Conservation (phyloP, 2,888 invertebrate genomes). For the Cepaea hortensis region DNA sequence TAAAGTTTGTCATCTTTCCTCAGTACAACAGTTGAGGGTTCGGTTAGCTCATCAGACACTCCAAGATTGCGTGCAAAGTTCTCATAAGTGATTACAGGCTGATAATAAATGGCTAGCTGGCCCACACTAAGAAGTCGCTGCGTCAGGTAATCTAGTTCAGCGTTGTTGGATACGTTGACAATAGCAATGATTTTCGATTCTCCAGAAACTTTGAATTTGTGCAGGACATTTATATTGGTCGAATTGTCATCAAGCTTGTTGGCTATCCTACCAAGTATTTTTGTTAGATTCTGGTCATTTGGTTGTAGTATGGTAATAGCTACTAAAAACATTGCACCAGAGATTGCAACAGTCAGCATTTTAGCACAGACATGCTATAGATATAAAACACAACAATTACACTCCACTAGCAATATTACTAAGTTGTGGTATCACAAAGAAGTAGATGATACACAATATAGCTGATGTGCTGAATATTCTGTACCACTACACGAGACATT, state of each 20-base stretch:
- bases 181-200: neutral
- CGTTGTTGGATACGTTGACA: neutral
- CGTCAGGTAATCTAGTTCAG: neutral
- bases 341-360: no score
- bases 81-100: neutral
- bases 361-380: no score
- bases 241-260: neutral
- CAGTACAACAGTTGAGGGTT: neutral
- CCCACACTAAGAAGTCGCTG: neutral
- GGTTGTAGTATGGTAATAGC: neutral
- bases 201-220: slow-evolving; percentile 9
- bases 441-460: no score
- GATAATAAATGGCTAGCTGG: neutral
- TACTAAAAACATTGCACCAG: neutral
- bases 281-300: neutral
- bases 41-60: neutral
- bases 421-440: no score
- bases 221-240: neutral
- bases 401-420: no score
- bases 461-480: no score
- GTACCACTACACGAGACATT: no score
- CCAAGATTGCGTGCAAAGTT: neutral
- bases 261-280: neutral
- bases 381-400: no score
- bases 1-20: neutral